phyloP scores from a whole-genome alignment of 2,113 vertebrate species.

The Stomatorhinus ivindoensis region DNA sequence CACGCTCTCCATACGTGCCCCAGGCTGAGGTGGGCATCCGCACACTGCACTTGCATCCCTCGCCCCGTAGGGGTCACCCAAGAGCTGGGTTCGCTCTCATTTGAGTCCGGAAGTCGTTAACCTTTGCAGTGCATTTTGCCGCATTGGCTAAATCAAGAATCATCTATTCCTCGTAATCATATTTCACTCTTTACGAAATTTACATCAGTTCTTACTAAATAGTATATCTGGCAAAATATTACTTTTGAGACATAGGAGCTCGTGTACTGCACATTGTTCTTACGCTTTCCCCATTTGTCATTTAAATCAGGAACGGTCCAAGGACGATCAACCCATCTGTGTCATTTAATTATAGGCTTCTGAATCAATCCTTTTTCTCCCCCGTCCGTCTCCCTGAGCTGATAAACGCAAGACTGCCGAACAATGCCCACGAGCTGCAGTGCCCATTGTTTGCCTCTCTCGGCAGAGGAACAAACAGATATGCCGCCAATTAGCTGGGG shows the following conservation, averaged over 20 bases:
- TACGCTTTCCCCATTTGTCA: constrained; percentile 30
- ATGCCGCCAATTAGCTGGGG: constrained; percentile 69
- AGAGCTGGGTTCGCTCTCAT: neutral
- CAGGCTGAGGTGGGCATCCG: neutral
- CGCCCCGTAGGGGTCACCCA: neutral
- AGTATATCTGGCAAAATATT: neutral
- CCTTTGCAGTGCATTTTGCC: neutral
- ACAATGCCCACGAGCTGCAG: constrained; percentile 62
- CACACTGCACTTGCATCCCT: neutral
- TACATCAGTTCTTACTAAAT: neutral
- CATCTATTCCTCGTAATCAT: neutral
- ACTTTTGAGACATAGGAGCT: neutral
- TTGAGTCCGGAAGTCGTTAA: neutral
- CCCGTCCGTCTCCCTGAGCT: constrained; percentile 45
- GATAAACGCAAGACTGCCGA: constrained; percentile 68
- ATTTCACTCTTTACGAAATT: neutral
- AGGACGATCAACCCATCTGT: constrained; percentile 62
- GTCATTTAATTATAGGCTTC: constrained; percentile 69
- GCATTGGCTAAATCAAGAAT: neutral
- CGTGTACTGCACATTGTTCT: neutral
- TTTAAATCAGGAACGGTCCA: constrained; percentile 53
- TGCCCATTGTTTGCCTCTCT: constrained; percentile 63
- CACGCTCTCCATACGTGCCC: too few species aligned
- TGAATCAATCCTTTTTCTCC: constrained; percentile 64
- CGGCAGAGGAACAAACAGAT: constrained; percentile 65